Conservation (phyloP, 2,113 vertebrate genomes). For the Crocuta crocuta region DNA sequence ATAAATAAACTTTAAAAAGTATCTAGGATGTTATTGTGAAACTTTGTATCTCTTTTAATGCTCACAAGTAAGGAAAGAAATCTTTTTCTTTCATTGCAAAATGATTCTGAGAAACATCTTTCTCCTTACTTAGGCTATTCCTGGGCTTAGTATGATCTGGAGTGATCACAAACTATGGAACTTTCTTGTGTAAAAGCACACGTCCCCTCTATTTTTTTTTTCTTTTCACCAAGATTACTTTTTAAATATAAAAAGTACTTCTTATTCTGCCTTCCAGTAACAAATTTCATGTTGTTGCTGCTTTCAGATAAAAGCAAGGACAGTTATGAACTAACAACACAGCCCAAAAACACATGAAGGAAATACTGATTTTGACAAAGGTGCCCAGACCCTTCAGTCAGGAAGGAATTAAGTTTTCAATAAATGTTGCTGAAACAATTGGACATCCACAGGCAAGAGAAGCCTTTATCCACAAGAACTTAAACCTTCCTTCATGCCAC, state of each 20-base stretch:
- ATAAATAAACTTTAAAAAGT: not conserved
- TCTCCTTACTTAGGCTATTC: not conserved
- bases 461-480: not conserved
- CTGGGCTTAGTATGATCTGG: not conserved
- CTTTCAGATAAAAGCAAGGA: not conserved
- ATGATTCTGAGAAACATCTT: not conserved
- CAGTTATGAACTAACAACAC: not conserved
- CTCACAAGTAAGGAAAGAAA: not conserved
- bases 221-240: not conserved
- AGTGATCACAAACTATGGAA: not conserved
- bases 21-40: conserved; percentile 1
- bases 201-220: not conserved
- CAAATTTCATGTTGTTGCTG: not conserved
- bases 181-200: not conserved
- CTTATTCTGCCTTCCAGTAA: not conserved
- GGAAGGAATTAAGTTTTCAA: conserved; percentile 11
- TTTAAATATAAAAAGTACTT: not conserved
- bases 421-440: not conserved
- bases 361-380: not conserved
- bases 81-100: not conserved
- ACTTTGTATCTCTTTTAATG: not conserved
- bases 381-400: not conserved
- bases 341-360: not conserved
- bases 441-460: not conserved
- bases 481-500: not conserved